A percentile compares a stretch with the other conserved stretches of the same genome.
phyloP scores from a whole-genome alignment of 2,888 invertebrate species.

The Zaprionus bogoriensis region DNA sequence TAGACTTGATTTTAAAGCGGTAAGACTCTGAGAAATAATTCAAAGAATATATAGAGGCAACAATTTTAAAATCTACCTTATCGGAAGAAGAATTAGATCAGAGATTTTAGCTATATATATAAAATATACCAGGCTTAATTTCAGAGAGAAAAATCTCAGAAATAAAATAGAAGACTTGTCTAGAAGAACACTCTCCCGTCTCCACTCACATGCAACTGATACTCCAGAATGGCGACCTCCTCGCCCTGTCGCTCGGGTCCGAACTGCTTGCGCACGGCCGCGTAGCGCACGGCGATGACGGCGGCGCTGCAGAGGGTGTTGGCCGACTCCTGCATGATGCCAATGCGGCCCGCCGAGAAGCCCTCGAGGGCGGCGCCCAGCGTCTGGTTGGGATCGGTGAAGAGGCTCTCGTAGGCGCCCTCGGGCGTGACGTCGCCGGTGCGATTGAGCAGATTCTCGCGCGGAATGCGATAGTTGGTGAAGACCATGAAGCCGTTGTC shows the following conservation, averaged over 20 bases:
- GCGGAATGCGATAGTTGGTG: constrained; percentile 93
- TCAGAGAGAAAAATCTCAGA: no score
- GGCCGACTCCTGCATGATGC: constrained; percentile 85
- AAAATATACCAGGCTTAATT: no score
- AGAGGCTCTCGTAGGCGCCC: constrained; percentile 94
- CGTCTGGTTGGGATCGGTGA: constrained; percentile 93
- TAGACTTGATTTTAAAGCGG: no score
- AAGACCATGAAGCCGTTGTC: constrained; percentile 97
- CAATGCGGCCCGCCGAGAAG: constrained; percentile 92
- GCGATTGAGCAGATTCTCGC: constrained; percentile 92
- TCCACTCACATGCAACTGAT: constrained; percentile 88
- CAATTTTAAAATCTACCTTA: no score
- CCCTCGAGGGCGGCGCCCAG: constrained; percentile 93
- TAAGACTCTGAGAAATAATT: no score
- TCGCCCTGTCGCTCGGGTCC: constrained; percentile 86
- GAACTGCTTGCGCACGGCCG: constrained; percentile 90
- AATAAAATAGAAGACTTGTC: no score
- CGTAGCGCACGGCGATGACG: constrained; percentile 90
- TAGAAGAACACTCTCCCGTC: no score
- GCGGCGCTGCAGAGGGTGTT: constrained; percentile 86
- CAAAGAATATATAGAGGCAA: no score
- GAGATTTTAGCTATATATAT: no score
- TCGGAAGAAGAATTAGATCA: no score
- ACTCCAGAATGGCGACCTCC: constrained; percentile 91
- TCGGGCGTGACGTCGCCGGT: constrained; percentile 94